Evolutionary conservation across 1,140 invertebrate genomes (phyloP), one percentile per base, ranked within the genome.

Genomic region (Caenorhabditis tropicalis): DNA sequence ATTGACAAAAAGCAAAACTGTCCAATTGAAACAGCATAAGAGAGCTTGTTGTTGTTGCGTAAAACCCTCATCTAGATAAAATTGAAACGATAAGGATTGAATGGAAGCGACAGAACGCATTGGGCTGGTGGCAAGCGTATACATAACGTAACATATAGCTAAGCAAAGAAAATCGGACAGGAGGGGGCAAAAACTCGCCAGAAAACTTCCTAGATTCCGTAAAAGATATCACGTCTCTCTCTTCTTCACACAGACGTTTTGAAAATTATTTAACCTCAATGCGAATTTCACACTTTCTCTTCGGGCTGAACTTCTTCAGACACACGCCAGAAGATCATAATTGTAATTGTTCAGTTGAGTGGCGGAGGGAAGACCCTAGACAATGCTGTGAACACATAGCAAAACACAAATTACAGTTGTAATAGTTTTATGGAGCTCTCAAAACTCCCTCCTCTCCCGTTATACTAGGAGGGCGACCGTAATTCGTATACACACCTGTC

Each of bases 71-170:
- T 74, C 33, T 33, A 74, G 65, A 74, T 74, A 65, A 65, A 65
- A 65, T n/a, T 16, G 65, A 19, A 74, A 24, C 43, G 65, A 74
- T 74, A 74, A 74, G 36, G n/a, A 65, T 7, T 29, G 15, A 15
- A 43, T 74, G n/a, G 65, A 74, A 74, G 65, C 65, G 65, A 21
- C 65, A 74, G 65, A 74, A 74, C 65, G 65, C 36, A 74, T 74
- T 74, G 33, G 65, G 39, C 12, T 51, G 43, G 65, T n/a, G n/a
- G n/a, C n/a, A n/a, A n/a, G 65, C 65, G 43, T 10, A 21, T 6
- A 74, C 43, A 74, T 74, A 74, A 74, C 36, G 65, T 74, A 74
- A 74, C 65, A 74, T 74, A 74, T 74, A 74, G 65, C 65, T 74
- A 74, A 74, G 65, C 43, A 43, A 74, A 43, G n/a, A 65, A 74